These are phyloP conservation scores for Myotis daubentonii DNA, from an alignment of 2,797 vertebrate species.

Conservation along the genomic window DNA sequence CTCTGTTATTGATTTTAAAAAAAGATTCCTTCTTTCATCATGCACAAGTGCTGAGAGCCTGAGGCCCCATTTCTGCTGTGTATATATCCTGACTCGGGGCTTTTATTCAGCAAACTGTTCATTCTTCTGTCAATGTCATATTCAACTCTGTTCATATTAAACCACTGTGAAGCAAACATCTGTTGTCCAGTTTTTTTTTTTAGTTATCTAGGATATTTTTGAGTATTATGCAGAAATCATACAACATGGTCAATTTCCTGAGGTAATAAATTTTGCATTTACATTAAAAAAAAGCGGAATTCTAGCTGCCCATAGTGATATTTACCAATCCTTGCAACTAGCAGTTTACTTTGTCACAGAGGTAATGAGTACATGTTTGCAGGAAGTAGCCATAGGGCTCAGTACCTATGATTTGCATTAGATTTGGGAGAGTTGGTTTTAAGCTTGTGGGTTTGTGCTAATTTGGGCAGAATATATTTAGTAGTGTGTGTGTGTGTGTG, in stretches of 20 bases:
- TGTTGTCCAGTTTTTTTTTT: slow-evolving; percentile 69
- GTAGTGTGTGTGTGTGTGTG: background rate
- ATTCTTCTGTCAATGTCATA: slow-evolving; percentile 84
- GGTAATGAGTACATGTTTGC: slow-evolving; percentile 13
- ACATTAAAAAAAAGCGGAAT: background rate
- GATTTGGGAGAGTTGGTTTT: slow-evolving; percentile 62
- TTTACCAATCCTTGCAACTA: slow-evolving; percentile 45
- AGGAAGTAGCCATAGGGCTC: slow-evolving; percentile 49
- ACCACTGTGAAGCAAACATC: slow-evolving; percentile 86
- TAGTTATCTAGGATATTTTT: slow-evolving; percentile 46
- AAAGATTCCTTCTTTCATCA: slow-evolving; percentile 66
- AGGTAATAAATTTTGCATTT: slow-evolving; percentile 54
- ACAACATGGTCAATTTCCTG: slow-evolving; percentile 33
- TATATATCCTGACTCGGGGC: slow-evolving; percentile 79
- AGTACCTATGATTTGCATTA: slow-evolving; percentile 40
- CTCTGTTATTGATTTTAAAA: slow-evolving; percentile 64
- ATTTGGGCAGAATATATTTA: slow-evolving; percentile 60
- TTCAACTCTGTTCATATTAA: slow-evolving; percentile 87
- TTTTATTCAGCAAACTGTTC: slow-evolving; percentile 82
- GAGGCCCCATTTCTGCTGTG: slow-evolving; percentile 78
- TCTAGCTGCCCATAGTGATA: background rate
- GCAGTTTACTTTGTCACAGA: slow-evolving; percentile 45
- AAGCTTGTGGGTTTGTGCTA: slow-evolving; percentile 49
- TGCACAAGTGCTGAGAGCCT: slow-evolving; percentile 76
- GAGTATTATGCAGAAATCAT: slow-evolving; percentile 51